These are phyloP conservation scores for Osmerus mordax DNA, from an alignment of 2,113 vertebrate genomes.

Conservation along the genomic window DNA sequence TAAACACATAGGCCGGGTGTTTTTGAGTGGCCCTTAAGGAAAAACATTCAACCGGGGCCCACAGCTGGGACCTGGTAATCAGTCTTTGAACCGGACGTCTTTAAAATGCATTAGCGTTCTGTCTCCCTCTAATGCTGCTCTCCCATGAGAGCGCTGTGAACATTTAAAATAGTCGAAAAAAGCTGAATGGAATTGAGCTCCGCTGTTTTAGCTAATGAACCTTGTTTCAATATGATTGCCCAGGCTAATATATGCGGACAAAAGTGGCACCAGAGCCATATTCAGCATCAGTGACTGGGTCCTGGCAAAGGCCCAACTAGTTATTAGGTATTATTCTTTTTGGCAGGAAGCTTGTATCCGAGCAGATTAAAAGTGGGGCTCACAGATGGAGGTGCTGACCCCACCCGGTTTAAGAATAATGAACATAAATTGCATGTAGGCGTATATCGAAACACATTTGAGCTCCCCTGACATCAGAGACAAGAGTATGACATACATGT, in stretches of 20 bases:
- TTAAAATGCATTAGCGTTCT: conserved; percentile 20
- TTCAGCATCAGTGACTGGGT: conserved; percentile 14
- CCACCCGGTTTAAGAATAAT: not conserved
- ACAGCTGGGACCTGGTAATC: conserved; percentile 13
- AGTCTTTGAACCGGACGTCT: not conserved
- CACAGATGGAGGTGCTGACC: not conserved
- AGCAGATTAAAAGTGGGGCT: conserved; percentile 5
- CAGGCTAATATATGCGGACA: conserved; percentile 16
- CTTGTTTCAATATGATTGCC: conserved; percentile 40
- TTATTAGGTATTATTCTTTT: conserved; percentile 27
- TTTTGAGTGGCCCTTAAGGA: conserved; percentile 44
- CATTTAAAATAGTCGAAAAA: conserved; percentile 11
- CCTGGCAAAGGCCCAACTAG: conserved; percentile 16
- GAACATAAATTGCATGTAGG: not conserved
- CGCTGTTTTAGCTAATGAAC: conserved; percentile 31
- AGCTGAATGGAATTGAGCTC: conserved; percentile 26
- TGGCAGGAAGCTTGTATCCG: conserved; percentile 23
- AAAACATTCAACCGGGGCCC: conserved; percentile 16
- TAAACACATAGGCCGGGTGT: not conserved
- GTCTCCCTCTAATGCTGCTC: conserved; percentile 6
- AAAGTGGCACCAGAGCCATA: conserved; percentile 8
- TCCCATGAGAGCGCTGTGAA: not conserved
- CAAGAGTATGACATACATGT: not conserved
- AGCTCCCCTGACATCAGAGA: not conserved
- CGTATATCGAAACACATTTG: not conserved